Conservation (phyloP, 2,113 vertebrate genomes). For the Pimephales promelas region DNA sequence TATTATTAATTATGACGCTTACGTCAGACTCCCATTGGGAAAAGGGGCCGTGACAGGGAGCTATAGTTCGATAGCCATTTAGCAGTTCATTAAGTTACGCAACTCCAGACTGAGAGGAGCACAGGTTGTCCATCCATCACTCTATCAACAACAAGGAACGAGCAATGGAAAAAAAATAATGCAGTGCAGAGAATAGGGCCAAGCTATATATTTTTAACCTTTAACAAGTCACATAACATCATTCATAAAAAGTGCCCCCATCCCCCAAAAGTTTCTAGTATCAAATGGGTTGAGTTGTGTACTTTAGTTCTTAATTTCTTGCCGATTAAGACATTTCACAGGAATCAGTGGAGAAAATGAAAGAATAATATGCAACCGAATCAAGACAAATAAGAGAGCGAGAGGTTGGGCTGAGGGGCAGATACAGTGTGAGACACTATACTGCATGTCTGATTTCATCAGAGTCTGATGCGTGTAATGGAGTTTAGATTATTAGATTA, state of each 20-base stretch:
- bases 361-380: neutral
- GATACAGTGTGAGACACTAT: neutral
- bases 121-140: neutral
- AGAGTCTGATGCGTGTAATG: constrained; percentile 1
- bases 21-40: neutral
- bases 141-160: neutral
- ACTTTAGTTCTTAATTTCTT: neutral
- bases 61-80: constrained; percentile 16
- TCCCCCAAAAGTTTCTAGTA: neutral
- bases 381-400: neutral
- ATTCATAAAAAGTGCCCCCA: neutral
- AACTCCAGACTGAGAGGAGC: neutral
- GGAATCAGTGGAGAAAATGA: neutral
- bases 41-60: neutral
- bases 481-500: constrained; percentile 28
- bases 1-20: neutral
- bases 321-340: neutral
- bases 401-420: neutral
- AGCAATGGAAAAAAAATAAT: neutral
- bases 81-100: constrained; percentile 18
- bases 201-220: neutral
- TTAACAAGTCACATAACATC: neutral
- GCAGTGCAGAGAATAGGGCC: neutral
- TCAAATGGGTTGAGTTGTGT: neutral
- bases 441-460: neutral